Conservation (phyloP, 1,140 invertebrate species). For the Pseudomyrmex dendroicus region DNA sequence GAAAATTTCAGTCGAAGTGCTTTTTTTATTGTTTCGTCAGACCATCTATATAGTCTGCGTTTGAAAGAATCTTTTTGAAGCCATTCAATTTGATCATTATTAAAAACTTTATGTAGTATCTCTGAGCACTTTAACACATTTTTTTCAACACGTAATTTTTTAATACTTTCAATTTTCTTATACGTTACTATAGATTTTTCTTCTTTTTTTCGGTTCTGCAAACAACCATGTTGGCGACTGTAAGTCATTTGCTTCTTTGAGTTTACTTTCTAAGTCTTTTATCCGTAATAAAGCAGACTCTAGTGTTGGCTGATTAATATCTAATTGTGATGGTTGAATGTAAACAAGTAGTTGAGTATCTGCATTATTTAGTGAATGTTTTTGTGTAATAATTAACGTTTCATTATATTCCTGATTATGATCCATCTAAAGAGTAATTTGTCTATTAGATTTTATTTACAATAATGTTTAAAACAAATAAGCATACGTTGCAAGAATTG, state of each 20-base stretch:
- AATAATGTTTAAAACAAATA: no score
- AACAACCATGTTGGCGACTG: neutral
- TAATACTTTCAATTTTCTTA: neutral
- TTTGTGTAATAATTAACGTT: no score
- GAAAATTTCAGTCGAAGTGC: neutral
- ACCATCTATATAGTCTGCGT: neutral
- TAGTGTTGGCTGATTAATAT: neutral
- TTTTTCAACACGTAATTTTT: neutral
- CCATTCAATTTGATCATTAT: neutral
- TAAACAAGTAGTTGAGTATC: no score
- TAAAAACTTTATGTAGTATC: neutral
- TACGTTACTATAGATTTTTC: neutral
- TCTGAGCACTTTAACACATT: neutral
- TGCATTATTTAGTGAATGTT: no score
- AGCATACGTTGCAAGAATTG: no score
- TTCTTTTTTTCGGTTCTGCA: neutral
- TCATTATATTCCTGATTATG: no score
- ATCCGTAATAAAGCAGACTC: neutral
- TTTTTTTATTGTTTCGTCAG: slow-evolving; percentile 3
- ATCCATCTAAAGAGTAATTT: no score
- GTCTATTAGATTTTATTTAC: no score
- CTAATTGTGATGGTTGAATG: no score
- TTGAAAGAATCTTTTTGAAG: neutral
- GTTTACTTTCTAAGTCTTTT: neutral
- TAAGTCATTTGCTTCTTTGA: neutral